Evolutionary conservation across 2,797 vertebrate species (phyloP), one percentile per base, ranked within the genome.

Genomic region (Spatula versicolor): DNA sequence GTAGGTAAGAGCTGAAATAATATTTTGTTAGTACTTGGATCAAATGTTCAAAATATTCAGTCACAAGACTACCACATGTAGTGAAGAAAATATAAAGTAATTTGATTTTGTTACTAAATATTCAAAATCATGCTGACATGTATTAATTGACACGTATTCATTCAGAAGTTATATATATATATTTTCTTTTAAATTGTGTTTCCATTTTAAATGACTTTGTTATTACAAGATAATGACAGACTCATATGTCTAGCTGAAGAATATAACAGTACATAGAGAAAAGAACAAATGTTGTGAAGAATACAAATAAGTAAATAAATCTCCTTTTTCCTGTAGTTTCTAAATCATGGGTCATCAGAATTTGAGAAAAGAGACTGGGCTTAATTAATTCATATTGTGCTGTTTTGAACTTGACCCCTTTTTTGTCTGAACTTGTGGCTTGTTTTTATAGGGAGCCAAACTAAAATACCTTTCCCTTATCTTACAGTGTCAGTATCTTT

Each of bases 191-290:
- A 82, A 92, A 92, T 48, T 87, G 80, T 31, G 6, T 89, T 95
- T 97, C 75, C 74, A 95, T 90, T 96, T 91, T 55, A 82, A 91
- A 96, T 95, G 67, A 41, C 11, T 96, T 92, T 89, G 28, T 92
- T 95, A 75, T 56, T 95, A 50, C 83, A 56, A 62, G 45, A 79
- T 95, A 94, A 95, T 95, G 91, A 90, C 62, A 82, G 43, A n/a
- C 9, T 82, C 92, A 56, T 92, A 2, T 68, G 66, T 74, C 22
- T 76, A 50, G 18, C 54, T 82, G 66, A 69, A 79, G 35, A 83
- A 33, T 28, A 33, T 48, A 72, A 90, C 2, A 4, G 62, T 80
- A 56, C 3, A 28, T 28, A 11, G 60, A 80, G 35, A 54, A 81
- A 78, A 88, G 5, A 82, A 73, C 13, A 2, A 2, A 41, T 67